Percentiles rank a stretch among this genome's conserved stretches.
These are phyloP conservation scores for Megastigmus dorsalis DNA, from an alignment of 2,888 invertebrate species.

Conservation along the genomic window DNA sequence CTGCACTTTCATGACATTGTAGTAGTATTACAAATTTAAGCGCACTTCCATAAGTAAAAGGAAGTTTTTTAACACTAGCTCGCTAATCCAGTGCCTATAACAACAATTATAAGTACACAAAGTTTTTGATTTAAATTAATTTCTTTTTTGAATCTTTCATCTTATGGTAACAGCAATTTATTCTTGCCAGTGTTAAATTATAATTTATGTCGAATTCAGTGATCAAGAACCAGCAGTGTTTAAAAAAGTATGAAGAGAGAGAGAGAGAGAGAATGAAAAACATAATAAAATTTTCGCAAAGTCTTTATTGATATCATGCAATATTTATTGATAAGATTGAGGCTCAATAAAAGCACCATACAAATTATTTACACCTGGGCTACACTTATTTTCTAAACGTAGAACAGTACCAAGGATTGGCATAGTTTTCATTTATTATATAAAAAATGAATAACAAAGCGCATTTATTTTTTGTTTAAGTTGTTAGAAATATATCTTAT, in stretches of 20 bases:
- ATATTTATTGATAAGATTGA: slow-evolving; percentile 50
- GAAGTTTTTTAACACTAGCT: slow-evolving; percentile 41
- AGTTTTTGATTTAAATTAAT: slow-evolving; percentile 27
- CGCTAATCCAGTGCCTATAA: slow-evolving; percentile 53
- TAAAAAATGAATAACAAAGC: slow-evolving; percentile 32
- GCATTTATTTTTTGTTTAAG: slow-evolving; percentile 20
- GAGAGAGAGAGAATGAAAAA: slow-evolving; percentile 23
- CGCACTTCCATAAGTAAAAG: slow-evolving; percentile 31
- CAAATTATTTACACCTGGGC: slow-evolving; percentile 38
- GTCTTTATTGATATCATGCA: slow-evolving; percentile 43
- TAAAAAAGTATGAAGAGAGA: slow-evolving; percentile 22
- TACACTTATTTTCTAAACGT: slow-evolving; percentile 13
- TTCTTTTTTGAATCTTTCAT: slow-evolving; percentile 5
- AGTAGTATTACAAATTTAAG: slow-evolving; percentile 34
- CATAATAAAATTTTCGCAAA: slow-evolving; percentile 23
- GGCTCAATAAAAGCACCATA: slow-evolving; percentile 51
- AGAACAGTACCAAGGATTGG: slow-evolving; percentile 9
- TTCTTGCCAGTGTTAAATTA: slow-evolving; percentile 50
- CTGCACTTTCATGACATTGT: slow-evolving; percentile 49
- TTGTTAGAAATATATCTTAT: slow-evolving; percentile 34
- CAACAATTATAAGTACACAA: slow-evolving; percentile 29
- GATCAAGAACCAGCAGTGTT: slow-evolving; percentile 30
- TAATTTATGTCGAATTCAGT: slow-evolving; percentile 40
- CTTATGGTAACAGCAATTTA: slow-evolving; percentile 13
- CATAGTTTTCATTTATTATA: slow-evolving; percentile 16